phyloP scores from a whole-genome alignment of 2,113 vertebrate species.

The Chrysemys picta region DNA sequence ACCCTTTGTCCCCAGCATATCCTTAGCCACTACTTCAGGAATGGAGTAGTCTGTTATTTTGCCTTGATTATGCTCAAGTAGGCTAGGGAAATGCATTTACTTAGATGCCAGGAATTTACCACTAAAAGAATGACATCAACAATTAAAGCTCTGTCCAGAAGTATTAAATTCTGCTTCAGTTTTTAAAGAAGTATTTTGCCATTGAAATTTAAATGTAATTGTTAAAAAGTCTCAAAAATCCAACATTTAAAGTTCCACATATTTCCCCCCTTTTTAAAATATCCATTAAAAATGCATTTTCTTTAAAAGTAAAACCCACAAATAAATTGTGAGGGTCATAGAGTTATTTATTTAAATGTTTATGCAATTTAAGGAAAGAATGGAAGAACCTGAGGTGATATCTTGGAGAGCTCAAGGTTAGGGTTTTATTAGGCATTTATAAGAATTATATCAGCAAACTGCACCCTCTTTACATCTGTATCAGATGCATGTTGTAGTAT shows the following conservation, averaged over 20 bases:
- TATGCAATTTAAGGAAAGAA: constrained; percentile 11
- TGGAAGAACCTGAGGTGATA: not conserved
- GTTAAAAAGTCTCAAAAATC: constrained; percentile 25
- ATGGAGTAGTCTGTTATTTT: not conserved
- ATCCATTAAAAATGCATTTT: not conserved
- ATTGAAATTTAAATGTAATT: constrained; percentile 33
- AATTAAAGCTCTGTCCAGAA: constrained; percentile 10
- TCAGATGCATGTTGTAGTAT: not conserved
- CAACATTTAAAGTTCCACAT: not conserved
- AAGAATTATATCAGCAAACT: not conserved
- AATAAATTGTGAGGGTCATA: not conserved
- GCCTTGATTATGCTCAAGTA: not conserved
- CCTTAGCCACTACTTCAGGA: not conserved
- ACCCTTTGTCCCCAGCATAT: not conserved
- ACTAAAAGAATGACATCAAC: not conserved
- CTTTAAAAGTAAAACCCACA: not conserved
- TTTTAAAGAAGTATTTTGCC: constrained; percentile 41
- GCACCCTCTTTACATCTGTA: not conserved
- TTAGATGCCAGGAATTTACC: not conserved
- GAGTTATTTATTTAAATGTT: not conserved
- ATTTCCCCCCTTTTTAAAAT: not conserved
- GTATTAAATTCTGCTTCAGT: not conserved
- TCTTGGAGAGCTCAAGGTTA: not conserved
- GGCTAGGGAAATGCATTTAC: not conserved
- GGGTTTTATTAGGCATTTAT: not conserved